Base-by-base conservation (phyloP, 2,797 vertebrate genomes). In the Remorina albescens region DNA sequence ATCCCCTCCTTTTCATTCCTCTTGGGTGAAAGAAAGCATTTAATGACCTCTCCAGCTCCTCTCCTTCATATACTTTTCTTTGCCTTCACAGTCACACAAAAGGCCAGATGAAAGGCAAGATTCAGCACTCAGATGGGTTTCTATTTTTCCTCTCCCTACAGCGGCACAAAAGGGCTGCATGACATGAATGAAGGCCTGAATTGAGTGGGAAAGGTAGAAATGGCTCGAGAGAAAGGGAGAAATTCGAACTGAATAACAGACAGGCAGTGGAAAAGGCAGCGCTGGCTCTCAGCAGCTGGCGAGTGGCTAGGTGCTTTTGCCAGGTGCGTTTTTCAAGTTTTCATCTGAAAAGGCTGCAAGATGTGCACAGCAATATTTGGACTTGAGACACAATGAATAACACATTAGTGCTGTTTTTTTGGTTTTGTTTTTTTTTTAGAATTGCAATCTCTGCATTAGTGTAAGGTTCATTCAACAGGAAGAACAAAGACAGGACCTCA, bases 21-120 rank as follows among this genome's bases (percentile, higher is more conserved):
- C 25, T 39, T 1, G 50, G 78, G 54, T 28, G 66, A 81, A 64
- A 74, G 67, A 83, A 72, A 81, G 53, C 65, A 41, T 60, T 47
- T 76, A 78, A 83, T 81, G 75, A 72, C 70, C 64, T 73, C 69
- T 72, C 54, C 21, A 28, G 53, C 58, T 61, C 62, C 62, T 54
- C 55, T 78, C 59, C 21, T 53, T 74, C 61, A 53, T 49, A 30
- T 56, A 9, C 37, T 28, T 55, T 28, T 39, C 78, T 82, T 39
- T 18, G 28, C 61, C 5, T 6, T 49, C 47, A 4, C 18, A 0
- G 34, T 21, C 54, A 3, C 59, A 83, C 73, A 84, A 86, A 87
- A 69, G 54, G 56, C 49, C 54, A 50, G 50, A 55, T 10, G 7
- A 46, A 30, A 56, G 44, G 36, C 55, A 25, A 63, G 32, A 81